These are phyloP conservation scores for Lipophrys pholis DNA, from an alignment of 2,113 vertebrate species.

Conservation along the genomic window DNA sequence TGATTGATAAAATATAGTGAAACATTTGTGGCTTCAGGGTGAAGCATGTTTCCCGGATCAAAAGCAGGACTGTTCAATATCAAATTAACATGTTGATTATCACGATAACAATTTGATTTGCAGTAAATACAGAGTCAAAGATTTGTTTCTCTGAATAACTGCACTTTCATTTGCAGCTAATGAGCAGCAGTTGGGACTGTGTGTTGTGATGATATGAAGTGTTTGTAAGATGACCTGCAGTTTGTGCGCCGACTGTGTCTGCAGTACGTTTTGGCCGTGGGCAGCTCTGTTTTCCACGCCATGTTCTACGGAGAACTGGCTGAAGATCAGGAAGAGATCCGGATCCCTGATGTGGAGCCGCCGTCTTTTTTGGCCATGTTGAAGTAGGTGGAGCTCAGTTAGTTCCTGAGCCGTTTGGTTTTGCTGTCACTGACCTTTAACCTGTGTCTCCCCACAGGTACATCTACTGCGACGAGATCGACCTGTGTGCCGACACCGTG, in stretches of 20 bases:
- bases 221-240: neutral
- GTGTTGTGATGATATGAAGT: too few relatives aligned
- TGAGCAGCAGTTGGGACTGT: too few relatives aligned
- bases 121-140: too few relatives aligned
- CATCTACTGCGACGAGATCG: constrained; percentile 98
- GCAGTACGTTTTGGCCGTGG: constrained; percentile 97
- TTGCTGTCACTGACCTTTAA: neutral
- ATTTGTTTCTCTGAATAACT: too few relatives aligned
- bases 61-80: too few relatives aligned
- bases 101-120: too few relatives aligned
- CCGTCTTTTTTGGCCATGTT: constrained; percentile 97
- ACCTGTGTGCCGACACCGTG: constrained; percentile 95
- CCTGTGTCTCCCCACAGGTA: constrained; percentile 82
- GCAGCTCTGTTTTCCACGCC: constrained; percentile 98
- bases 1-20: too few relatives aligned
- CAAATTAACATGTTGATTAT: too few relatives aligned
- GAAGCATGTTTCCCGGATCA: too few relatives aligned
- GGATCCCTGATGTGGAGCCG: constrained; percentile 98
- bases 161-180: too few relatives aligned
- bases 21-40: too few relatives aligned
- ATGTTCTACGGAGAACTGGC: constrained; percentile 99
- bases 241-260: neutral
- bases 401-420: neutral
- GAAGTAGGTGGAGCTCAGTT: constrained; percentile 85
- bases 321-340: constrained; percentile 97